Evolutionary conservation across 2,797 vertebrate genomes (phyloP), one percentile per base, ranked within the genome.

Genomic region (Coregonus ussuriensis): DNA sequence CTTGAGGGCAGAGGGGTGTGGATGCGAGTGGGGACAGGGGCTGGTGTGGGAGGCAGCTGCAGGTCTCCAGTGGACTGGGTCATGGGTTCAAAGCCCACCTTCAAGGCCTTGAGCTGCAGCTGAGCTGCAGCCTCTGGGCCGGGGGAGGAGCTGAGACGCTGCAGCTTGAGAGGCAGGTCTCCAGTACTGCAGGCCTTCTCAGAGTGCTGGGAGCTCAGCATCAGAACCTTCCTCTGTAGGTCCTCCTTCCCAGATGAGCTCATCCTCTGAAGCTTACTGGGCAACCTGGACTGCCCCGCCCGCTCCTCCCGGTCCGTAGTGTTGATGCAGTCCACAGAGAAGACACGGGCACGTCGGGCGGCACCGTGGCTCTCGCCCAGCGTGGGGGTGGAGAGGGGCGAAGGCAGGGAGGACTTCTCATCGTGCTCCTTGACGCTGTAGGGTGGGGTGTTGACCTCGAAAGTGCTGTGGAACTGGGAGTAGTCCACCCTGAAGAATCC

Each of bases 401-500:
- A 94, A 0, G 94, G 90, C 7, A 95, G 87, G 0, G 93, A 91
- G 11, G 93, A 88, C 79, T 95, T 96, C 86, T 96, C 96, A 47
- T 96, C 96, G 0, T 96, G 90, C 83, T 97, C 96, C 84, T 96
- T 97, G 59, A 95, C 94, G 5, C 96, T 97, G 84, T 95, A 94
- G 3, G 94, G 90, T 0, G 96, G 96, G 0, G 96, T 97, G 3
- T 95, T 94, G 9, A 97, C 96, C 87, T 97, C 96, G 37, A 97
- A 97, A 0, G 94, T 96, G 82, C 87, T 95, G 41, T 97, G 96
- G 80, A 97, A 97, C 89, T 97, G 96, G 4, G 96, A 97, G 85
- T 97, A 97, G 89, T 97, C 96, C 0, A 97, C 96, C 3, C 94
- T 91, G 90, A 97, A 97, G 75, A 97, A 97, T 18, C 96, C 96